Base-by-base conservation (phyloP, 2,888 invertebrate species). In the Cataglyphis rosenhaueri region DNA sequence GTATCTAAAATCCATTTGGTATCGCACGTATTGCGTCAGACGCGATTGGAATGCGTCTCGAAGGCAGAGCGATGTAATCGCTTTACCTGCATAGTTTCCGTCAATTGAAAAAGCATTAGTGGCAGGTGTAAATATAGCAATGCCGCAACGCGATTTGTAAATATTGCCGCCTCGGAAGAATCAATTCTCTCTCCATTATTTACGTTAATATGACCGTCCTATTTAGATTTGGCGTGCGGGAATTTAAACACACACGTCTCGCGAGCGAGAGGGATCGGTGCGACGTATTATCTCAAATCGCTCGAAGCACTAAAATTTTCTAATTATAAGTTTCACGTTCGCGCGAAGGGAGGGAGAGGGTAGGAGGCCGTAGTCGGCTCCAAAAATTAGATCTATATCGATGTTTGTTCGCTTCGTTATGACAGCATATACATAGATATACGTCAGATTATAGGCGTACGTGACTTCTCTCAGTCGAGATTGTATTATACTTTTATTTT, bases 71-170 rank as follows among this genome's bases (percentile, higher is more conserved):
- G 70, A 79, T 70, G 70, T 70, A 70, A 79, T 79, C 78, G 59
- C 52, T 52, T 79, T 79, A 70, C 78, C 78, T 59, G 78, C 70
- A 79, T 44, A 59, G 59, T 70, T 70, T 61, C 70, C 44, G 70
- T 70, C 59, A 79, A 79, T 79, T 52, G 78, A 59, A 52, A 25
- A 35, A 18, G 25, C 59, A 12, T 70, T 70, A 79, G 78, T 44
- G 78, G 68, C 78, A 78, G 78, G 44, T 70, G 78, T 79, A 79
- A 79, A 79, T 79, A 79, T 79, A 79, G 70, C 70, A 79, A 70
- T 79, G 70, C 59, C 70, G 78, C 78, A 70, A 70, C 4, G 8
- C 59, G 70, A 32, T 41, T 70, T 70, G 70, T 79, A 70, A 79
- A 79, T 79, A 79, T 70, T 70, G 8, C 59, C 70, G 44, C 21